These are phyloP conservation scores for Sakesphorus luctuosus DNA, from an alignment of 2,113 vertebrate genomes.

Conservation along the genomic window DNA sequence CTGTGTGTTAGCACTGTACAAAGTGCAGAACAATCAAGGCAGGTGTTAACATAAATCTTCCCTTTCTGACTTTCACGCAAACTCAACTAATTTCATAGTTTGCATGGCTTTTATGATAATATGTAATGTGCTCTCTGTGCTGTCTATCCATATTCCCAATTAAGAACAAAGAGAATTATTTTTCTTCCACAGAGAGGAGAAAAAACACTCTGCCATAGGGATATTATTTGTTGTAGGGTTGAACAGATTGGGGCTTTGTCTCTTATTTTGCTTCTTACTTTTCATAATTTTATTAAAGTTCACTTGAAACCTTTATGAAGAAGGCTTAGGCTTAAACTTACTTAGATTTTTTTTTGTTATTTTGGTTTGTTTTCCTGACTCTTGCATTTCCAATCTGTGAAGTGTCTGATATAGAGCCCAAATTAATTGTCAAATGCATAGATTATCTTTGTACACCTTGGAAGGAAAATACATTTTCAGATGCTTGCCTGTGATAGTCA, in stretches of 20 bases:
- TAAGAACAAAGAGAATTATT: neutral
- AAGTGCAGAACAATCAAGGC: neutral
- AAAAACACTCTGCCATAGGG: neutral
- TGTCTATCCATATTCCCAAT: neutral
- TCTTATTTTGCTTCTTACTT: neutral
- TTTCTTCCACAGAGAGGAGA: neutral
- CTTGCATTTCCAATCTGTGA: neutral
- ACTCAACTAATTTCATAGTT: neutral
- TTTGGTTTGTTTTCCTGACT: neutral
- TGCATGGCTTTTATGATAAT: neutral
- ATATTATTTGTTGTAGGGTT: neutral
- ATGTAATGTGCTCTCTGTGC: neutral
- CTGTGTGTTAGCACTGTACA: neutral
- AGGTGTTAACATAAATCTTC: neutral
- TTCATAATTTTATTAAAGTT: neutral
- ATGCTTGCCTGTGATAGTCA: neutral
- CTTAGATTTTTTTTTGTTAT: neutral
- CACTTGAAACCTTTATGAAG: neutral
- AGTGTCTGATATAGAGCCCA: neutral
- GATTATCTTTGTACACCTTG: neutral
- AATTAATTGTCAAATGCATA: neutral
- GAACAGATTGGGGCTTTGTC: neutral
- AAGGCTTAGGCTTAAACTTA: neutral
- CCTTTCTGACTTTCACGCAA: neutral
- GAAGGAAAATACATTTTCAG: constrained; percentile 8